These are phyloP conservation scores for Nephila pilipes DNA, from an alignment of 1,140 invertebrate genomes.

Conservation along the genomic window DNA sequence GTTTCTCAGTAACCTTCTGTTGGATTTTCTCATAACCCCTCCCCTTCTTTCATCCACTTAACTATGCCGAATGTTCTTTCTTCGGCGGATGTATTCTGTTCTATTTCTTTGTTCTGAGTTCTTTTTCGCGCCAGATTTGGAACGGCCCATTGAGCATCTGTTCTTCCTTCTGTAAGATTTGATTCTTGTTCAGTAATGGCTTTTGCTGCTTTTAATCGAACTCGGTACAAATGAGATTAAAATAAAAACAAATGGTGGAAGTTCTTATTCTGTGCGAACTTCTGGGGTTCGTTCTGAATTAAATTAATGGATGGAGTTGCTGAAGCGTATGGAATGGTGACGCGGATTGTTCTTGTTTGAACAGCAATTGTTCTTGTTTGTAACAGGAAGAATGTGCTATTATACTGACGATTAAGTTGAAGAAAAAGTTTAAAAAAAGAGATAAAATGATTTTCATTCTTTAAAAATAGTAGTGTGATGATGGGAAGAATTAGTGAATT, in stretches of 20 bases:
- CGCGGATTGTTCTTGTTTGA: no score
- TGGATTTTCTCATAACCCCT: conserved; percentile 29
- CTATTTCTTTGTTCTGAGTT: neutral
- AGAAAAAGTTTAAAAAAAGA: no score
- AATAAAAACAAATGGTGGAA: neutral
- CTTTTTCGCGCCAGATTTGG: conserved; percentile 6
- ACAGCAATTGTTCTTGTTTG: no score
- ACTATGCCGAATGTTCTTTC: neutral
- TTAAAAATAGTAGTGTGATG: no score
- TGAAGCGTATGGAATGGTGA: no score
- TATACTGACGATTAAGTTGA: no score
- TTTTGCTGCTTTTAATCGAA: neutral
- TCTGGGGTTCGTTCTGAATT: no score
- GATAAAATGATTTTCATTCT: no score
- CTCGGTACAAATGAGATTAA: neutral
- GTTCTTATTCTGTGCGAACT: neutral
- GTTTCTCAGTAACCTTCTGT: conserved; percentile 16
- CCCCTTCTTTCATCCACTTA: conserved; percentile 38
- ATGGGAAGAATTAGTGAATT: no score
- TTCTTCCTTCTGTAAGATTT: conserved; percentile 9
- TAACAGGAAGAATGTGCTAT: no score
- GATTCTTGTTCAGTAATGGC: neutral
- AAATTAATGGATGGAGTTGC: no score
- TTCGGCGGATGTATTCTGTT: neutral
- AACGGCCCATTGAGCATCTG: conserved; percentile 45